Evolutionary conservation across 30 jellyfish, hydroid and myxozoan genomes (phyloP).

Genomic region (Morbakka virulenta): DNA sequence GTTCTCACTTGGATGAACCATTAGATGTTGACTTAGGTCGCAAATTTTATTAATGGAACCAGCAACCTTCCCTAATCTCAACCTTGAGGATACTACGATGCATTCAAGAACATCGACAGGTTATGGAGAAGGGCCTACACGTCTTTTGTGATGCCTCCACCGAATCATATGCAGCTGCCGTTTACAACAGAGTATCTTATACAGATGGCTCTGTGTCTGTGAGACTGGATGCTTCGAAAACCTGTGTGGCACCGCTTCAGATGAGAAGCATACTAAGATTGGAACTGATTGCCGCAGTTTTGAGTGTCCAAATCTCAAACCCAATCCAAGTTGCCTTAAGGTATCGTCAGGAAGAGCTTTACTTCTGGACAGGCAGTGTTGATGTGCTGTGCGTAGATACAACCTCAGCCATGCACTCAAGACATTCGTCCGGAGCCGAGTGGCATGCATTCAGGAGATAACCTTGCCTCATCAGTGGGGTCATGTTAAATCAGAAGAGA

Average conservation of each 20-base stretch:
- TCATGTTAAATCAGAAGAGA: too few species aligned
- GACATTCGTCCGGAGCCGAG: slow-evolving; percentile 40
- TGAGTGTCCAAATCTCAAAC: slow-evolving; percentile 22
- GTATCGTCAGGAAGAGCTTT: too few species aligned
- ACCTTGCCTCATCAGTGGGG: slow-evolving; percentile 32
- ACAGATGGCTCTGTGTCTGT: slow-evolving; percentile 5
- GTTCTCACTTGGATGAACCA: slow-evolving; percentile 33
- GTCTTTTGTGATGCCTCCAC: slow-evolving; percentile 58
- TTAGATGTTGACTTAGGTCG: slow-evolving; percentile 39
- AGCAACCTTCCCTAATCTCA: too few species aligned
- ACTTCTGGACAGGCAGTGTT: too few species aligned
- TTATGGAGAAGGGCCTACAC: too few species aligned
- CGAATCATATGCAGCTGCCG: slow-evolving; percentile 44
- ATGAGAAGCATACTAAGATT: slow-evolving; percentile 32
- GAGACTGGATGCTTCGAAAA: slow-evolving; percentile 24
- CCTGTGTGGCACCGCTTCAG: slow-evolving; percentile 42
- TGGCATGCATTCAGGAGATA: slow-evolving; percentile 27
- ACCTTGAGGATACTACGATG: too few species aligned
- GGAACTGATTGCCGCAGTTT: slow-evolving; percentile 37
- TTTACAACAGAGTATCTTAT: slow-evolving; percentile 14
- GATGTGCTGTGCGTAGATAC: slow-evolving; percentile 30
- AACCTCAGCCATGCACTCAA: slow-evolving; percentile 6
- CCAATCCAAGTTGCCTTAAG: too few species aligned
- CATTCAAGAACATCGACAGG: too few species aligned
- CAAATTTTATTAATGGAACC: too few species aligned